Evolutionary conservation across 1,140 invertebrate species (phyloP).

Genomic region (Meloidogyne floridensis): DNA sequence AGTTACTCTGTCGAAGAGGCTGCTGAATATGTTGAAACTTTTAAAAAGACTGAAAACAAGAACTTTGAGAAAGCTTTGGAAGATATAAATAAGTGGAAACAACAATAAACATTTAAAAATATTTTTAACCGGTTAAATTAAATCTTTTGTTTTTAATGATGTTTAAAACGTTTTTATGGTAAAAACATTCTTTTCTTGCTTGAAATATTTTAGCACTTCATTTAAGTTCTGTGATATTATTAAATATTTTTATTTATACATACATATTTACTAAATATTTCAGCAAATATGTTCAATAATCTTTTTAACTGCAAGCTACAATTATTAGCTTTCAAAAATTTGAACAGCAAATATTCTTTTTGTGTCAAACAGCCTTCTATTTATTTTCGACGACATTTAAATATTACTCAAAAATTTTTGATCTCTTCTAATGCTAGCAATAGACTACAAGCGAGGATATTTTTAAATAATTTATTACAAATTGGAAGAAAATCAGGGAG

Average conservation of each 20-base stretch:
- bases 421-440: not conserved
- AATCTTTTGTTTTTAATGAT: too few relatives aligned
- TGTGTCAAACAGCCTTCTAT: not conserved
- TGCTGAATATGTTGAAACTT: conserved; percentile 62
- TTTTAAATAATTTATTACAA: not conserved
- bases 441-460: not conserved
- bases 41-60: conserved; percentile 58
- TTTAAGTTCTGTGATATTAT: too few relatives aligned
- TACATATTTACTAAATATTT: too few relatives aligned
- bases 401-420: not conserved
- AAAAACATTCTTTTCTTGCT: too few relatives aligned
- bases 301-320: not conserved
- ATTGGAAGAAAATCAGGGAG: not conserved
- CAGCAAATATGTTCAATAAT: not conserved
- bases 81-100: not conserved
- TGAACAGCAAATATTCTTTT: not conserved
- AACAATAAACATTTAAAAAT: not conserved
- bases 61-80: conserved; percentile 35
- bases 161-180: too few relatives aligned
- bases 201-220: too few relatives aligned
- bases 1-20: conserved; percentile 65
- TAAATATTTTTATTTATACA: too few relatives aligned
- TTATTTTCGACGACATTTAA: not conserved
- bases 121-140: too few relatives aligned
- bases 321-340: not conserved